Base-by-base conservation (phyloP, 2,888 invertebrate genomes). In the Salpingus planirostris region DNA sequence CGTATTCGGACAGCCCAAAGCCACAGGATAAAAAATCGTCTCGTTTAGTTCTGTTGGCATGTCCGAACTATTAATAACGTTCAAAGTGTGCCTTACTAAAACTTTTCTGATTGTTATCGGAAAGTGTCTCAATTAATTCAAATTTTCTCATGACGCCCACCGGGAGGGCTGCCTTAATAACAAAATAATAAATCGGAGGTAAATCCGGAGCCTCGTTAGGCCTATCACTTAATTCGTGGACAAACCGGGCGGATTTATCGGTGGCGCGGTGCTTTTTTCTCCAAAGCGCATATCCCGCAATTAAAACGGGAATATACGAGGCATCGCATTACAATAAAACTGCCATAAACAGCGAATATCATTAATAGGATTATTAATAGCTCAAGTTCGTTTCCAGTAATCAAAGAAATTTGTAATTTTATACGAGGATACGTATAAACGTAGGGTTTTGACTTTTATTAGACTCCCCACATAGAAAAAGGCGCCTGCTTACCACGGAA, bases 321-420 rank as follows among this genome's bases (percentile, higher is more conserved):
- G 47, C 52, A 52, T 50, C 47, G 41, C 35, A 52, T 54, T 55
- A 52, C 51, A 49, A 51, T 54, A 52, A 54, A 51, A 44, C 46
- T 42, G 42, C 42, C 42, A 41, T 45, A 42, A 46, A 46, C 45
- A 39, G 43, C 42, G 41, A 48, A 43, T 40, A 39, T 40, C 45
- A 43, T 50, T 46, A 50, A 46, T 42, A 36, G 27, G 38, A 38
- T 40, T 47, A 47, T 47, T 50, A 47, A 51, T 47, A 39, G 44
- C 33, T 39, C 38, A 30, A 34, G 36, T 39, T 41, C 40, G 27
- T 44, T 38, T 44, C 38, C 38, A 31, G 43, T 49, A 51, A 49
- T 50, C 46, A 47, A 43, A 44, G 42, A 42, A 43, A 53, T 55
- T 45, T 44, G 48, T 47, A 50, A 52, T 44, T 42, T 45, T 50